Base-by-base conservation (phyloP, 1,140 invertebrate genomes). In the Penaeus japonicus region DNA sequence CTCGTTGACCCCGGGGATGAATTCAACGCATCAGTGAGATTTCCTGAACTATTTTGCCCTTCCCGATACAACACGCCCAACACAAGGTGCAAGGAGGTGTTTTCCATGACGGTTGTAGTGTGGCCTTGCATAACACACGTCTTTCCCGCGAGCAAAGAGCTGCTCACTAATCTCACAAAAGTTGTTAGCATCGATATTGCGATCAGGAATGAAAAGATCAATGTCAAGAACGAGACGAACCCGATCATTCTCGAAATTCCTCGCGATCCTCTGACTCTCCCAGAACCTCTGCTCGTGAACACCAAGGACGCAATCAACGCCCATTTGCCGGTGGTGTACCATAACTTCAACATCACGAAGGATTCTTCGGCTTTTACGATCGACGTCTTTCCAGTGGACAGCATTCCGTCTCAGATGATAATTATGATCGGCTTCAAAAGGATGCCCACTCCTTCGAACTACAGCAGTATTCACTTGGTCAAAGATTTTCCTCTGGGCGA, bases 371-470 rank as follows among this genome's bases (percentile, higher is more conserved):
- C 70, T 59, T 85, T 85, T 55, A 77, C 84, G 0, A n/a, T 85
- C 22, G 84, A 85, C 27, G 59, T 85, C 22, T 15, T 15, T 32
- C 27, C 53, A 57, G 24, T n/a, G 0, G 57, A 65, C 24, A 65
- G 54, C 12, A 4, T 55, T 22, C 54, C 65, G 17, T 27, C 87
- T 2, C 27, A 88, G 15, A 30, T 83, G 39, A 73, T 78, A 3
- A 32, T 88, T 27, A 27, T 88, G 24, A 55, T 88, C 22, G 87
- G 83, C n/a, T 32, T 77, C 27, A 15, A 65, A 18, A 83, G 80
- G 73, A n/a, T 82, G 27, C 87, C 87, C 30, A 88, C 87, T 17
- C 80, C 82, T 30, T 77, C 80, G 22, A 27, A 75, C 17, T 88
- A 65, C 54, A 24, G 57, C 2, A 77, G 18, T 22, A 84, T 84